Evolutionary conservation across 2,888 invertebrate species (phyloP), one percentile per base, ranked within the genome.

Genomic region (Flexamia atlantica): DNA sequence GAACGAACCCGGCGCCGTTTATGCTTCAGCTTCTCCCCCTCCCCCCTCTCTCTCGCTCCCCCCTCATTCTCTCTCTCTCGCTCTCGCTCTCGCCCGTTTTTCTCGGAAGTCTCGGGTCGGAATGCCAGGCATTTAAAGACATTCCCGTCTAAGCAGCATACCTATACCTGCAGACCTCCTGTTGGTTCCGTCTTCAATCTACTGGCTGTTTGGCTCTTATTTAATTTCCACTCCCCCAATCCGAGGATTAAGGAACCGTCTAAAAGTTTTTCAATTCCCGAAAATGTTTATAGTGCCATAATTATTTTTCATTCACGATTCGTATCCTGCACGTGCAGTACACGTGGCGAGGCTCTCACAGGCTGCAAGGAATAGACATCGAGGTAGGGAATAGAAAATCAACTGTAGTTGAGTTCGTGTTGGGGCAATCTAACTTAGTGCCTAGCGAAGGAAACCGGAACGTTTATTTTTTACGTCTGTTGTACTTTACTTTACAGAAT

Each of bases 41-140:
- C 28, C 28, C 14, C 64, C 4, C 20, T 64, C 17, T 17, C 17
- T 64, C 23, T 20, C 9, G 7, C 12, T 57, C n/a, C 64, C 64
- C 64, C 28, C 64, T 30, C 28, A 14, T 17, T 14, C 28, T 28
- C 14, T 30, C 12, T 17, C 28, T 20, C 17, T 3, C 30, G 5
- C 64, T 14, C 28, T 28, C 28, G 5, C n/a, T 64, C 30, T 30
- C 64, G 9, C 28, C 64, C 28, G 64, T 25, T 64, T 64, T 64
- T 64, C 64, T 64, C 64, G 64, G 64, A 64, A 64, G 64, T 30
- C 64, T 30, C 14, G 28, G 14, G 30, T 53, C 4, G 64, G 64
- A 64, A 64, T 64, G 64, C 14, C 12, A 64, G 64, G 64, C 64
- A 64, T 64, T 64, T 64, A 64, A 64, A 64, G 64, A 64, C 64